These are phyloP conservation scores for Cybosia mesomella DNA, from an alignment of 2,888 invertebrate species.

Conservation along the genomic window DNA sequence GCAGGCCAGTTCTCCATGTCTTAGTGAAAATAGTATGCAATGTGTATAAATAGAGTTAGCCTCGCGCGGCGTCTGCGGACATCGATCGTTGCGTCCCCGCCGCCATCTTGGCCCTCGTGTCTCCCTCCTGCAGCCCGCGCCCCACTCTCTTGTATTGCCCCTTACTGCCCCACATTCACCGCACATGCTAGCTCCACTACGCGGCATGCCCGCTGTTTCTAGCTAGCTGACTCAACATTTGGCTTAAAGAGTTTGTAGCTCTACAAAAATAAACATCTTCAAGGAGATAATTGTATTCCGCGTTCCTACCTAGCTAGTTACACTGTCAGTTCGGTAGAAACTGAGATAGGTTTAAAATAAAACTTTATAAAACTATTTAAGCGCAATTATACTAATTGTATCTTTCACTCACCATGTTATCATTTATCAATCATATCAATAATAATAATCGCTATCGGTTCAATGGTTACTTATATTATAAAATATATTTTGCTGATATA, in stretches of 20 bases:
- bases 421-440: background rate
- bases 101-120: constrained; percentile 86
- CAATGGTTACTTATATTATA: background rate
- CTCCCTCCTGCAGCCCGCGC: constrained; percentile 76
- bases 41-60: constrained; percentile 83
- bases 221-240: constrained; percentile 52
- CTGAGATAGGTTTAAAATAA: background rate
- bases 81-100: constrained; percentile 86
- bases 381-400: background rate
- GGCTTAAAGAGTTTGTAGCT: constrained; percentile 40
- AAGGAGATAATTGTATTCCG: constrained; percentile 60
- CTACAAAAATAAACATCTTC: constrained; percentile 59
- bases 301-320: constrained; percentile 26
- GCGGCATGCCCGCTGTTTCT: constrained; percentile 56
- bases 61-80: constrained; percentile 84
- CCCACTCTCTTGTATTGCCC: constrained; percentile 75
- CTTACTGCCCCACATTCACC: constrained; percentile 85
- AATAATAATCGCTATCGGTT: background rate
- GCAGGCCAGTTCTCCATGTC: constrained; percentile 59
- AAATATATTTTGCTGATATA: too few species aligned
- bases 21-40: constrained; percentile 77
- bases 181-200: constrained; percentile 65
- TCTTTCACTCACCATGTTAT: background rate
- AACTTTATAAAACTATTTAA: background rate
- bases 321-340: background rate